A percentile compares a stretch with the other conserved stretches of the same genome.
Conservation (phyloP, 2,888 invertebrate species). For the Dyspetes luteomarginatus region DNA sequence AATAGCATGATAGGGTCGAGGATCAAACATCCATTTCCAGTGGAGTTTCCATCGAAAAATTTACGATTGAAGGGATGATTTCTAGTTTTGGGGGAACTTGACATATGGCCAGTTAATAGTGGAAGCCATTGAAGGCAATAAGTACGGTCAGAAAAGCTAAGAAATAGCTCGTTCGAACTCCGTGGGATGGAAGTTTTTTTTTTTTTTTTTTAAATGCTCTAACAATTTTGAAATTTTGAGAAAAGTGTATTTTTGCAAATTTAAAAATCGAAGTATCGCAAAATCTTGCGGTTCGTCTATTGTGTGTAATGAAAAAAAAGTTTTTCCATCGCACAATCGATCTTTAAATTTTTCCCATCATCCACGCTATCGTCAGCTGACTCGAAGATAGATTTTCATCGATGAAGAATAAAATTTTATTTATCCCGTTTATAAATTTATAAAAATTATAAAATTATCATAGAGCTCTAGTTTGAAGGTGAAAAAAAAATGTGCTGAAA, state of each 20-base stretch:
- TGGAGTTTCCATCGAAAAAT: too few relatives aligned
- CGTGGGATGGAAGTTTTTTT: not conserved
- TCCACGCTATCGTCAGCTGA: not conserved
- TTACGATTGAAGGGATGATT: conserved; percentile 13
- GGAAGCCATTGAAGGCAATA: not conserved
- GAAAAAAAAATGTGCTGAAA: not conserved
- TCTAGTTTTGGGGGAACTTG: not conserved
- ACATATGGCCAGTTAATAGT: not conserved
- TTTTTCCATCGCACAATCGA: too few relatives aligned
- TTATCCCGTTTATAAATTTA: conserved; percentile 42
- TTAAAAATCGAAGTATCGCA: too few relatives aligned
- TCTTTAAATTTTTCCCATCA: too few relatives aligned
- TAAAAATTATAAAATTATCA: conserved; percentile 30
- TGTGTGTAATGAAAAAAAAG: too few relatives aligned
- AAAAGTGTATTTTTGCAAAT: too few relatives aligned
- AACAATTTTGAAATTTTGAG: too few relatives aligned
- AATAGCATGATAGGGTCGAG: too few relatives aligned
- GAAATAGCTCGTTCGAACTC: not conserved
- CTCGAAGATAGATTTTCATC: not conserved
- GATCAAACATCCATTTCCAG: too few relatives aligned
- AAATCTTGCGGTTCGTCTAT: too few relatives aligned
- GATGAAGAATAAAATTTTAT: not conserved
- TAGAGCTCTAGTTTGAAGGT: not conserved
- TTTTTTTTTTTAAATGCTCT: too few relatives aligned
- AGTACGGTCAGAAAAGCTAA: not conserved